phyloP scores from a whole-genome alignment of 2,888 invertebrate species.

The Trissolcus japonicus region DNA sequence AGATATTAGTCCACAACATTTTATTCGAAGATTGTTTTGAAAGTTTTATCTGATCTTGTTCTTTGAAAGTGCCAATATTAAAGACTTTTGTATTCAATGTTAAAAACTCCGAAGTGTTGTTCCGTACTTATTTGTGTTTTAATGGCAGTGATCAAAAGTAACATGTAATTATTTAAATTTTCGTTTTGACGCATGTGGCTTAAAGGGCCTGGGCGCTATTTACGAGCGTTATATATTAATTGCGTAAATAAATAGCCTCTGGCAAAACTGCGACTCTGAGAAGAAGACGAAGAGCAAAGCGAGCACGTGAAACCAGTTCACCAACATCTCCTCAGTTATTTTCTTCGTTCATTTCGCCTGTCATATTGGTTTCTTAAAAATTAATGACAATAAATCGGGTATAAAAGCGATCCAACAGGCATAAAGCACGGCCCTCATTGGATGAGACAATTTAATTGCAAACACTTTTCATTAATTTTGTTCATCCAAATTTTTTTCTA shows the following conservation, averaged over 20 bases:
- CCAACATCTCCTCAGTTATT: conserved; percentile 56
- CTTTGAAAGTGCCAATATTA: too few species aligned
- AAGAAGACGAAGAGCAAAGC: conserved; percentile 51
- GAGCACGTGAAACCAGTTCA: conserved; percentile 63
- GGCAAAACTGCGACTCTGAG: conserved; percentile 46
- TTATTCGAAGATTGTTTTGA: too few species aligned
- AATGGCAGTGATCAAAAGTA: conserved; percentile 67
- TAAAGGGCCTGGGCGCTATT: conserved; percentile 66
- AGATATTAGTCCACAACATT: too few species aligned
- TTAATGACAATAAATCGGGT: conserved; percentile 70
- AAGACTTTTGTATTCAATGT: too few species aligned
- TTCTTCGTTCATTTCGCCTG: conserved; percentile 58
- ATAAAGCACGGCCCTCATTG: conserved; percentile 29
- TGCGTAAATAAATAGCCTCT: conserved; percentile 73
- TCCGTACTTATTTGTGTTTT: conserved; percentile 53
- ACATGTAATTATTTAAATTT: conserved; percentile 72
- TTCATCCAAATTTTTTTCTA: too few species aligned
- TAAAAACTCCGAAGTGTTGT: conserved; percentile 4
- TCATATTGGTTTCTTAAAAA: conserved; percentile 71
- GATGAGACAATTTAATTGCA: too few species aligned
- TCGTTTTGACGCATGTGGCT: conserved; percentile 61
- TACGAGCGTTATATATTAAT: conserved; percentile 76
- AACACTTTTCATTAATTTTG: too few species aligned
- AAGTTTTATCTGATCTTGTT: too few species aligned
- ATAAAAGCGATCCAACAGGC: conserved; percentile 65